Base-by-base conservation (phyloP, 2,797 vertebrate genomes). In the Limosa lapponica region DNA sequence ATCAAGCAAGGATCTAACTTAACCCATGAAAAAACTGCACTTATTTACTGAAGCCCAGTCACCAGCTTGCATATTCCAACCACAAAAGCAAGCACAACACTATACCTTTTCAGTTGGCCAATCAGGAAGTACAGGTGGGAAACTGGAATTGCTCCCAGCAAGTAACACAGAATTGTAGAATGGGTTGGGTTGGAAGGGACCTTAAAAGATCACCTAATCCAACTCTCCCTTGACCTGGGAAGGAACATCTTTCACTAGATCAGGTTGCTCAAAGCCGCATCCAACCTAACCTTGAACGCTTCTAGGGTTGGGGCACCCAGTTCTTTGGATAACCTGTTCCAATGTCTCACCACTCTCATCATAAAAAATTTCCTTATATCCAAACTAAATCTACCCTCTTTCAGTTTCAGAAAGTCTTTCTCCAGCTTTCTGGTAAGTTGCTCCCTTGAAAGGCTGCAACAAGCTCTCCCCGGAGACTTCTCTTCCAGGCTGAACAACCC, bases 141-240 rank as follows among this genome's bases (percentile, higher is more conserved):
- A 73, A 74, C 8, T 6, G 5, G 13, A 77, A 49, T 11, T 52
- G 19, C 10, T 86, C 34, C 23, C 36, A 90, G 44, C 5, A 89
- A 67, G 8, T n/a, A 62, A 58, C 24, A 73, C 9, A 78, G 51
- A 85, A 58, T 74, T 1, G 0, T 16, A 58, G 34, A 67, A 58
- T 28, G 5, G 6, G 8, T 23, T 67, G 39, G 3, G 2, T 48
- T 74, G 66, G 57, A 85, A 70, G 6, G 20, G 19, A 41, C 32
- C 2, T 44, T 58, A 49, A 32, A 39, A 65, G 32, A 64, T 49
- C 8, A 67, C 27, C 41, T 51, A 69, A 28, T 64, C 22, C 46
- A 78, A 48, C 0, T 1, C 1, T 1, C 3, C 6, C 24, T 12
- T 46, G 39, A 23, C 8, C 5, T 39, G 16, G 15, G 37, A 23